phyloP scores from a whole-genome alignment of 2,888 invertebrate species.

The Seladonia tumulorum region DNA sequence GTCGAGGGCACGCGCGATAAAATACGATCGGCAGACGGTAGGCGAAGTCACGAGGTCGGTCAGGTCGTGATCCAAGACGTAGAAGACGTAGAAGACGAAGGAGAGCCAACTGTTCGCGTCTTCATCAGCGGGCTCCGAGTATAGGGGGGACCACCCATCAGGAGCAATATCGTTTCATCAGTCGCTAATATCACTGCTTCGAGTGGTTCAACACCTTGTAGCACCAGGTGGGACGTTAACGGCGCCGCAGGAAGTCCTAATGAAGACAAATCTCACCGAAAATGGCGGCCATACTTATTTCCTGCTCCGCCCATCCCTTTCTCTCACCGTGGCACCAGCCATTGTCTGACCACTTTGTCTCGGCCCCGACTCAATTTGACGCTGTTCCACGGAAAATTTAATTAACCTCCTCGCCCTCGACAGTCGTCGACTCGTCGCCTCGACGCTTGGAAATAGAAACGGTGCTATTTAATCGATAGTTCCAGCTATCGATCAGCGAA shows the following conservation, averaged over 20 bases:
- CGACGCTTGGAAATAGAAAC: not conserved
- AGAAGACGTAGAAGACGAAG: constrained; percentile 56
- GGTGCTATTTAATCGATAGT: not conserved
- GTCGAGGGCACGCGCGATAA: constrained; percentile 37
- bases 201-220: constrained; percentile 81
- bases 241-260: constrained; percentile 82
- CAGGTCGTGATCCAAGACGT: constrained; percentile 10
- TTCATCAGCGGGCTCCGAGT: constrained; percentile 71
- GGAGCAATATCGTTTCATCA: constrained; percentile 79
- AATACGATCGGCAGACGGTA: constrained; percentile 26
- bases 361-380: constrained; percentile 22
- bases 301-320: constrained; percentile 69
- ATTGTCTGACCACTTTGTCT: constrained; percentile 20
- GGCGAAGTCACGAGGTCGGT: constrained; percentile 14
- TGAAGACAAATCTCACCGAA: constrained; percentile 83
- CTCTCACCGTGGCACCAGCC: constrained; percentile 38
- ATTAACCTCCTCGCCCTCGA: not conserved
- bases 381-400: not conserved
- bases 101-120: constrained; percentile 74
- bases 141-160: constrained; percentile 78
- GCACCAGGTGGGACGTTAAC: constrained; percentile 82
- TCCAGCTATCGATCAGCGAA: not conserved
- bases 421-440: not conserved
- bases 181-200: constrained; percentile 77
- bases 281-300: constrained; percentile 80